phyloP scores from a whole-genome alignment of 2,797 vertebrate species.

The Rhinophrynus dorsalis region DNA sequence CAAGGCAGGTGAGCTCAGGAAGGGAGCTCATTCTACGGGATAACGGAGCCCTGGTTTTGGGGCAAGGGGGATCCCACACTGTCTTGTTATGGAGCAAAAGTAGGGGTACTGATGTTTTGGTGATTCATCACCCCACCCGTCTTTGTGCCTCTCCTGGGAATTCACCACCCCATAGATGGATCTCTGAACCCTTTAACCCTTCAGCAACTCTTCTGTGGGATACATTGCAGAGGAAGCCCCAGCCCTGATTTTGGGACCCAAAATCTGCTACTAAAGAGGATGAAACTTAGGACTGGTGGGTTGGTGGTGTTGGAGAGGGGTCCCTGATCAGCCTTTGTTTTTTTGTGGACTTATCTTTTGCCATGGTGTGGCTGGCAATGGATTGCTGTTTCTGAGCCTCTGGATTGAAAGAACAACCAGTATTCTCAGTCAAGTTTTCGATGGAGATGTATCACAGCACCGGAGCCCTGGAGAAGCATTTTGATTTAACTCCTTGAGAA shows the following conservation, averaged over 20 bases:
- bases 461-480: constrained; percentile 7
- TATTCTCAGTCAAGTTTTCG: constrained; percentile 17
- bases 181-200: background rate
- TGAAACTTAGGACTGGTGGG: background rate
- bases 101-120: background rate
- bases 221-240: constrained; percentile 9
- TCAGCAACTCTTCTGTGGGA: background rate
- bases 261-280: background rate
- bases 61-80: background rate
- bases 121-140: constrained; percentile 7
- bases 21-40: background rate
- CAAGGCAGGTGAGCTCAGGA: constrained; percentile 49
- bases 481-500: background rate
- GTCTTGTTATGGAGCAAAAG: constrained; percentile 1
- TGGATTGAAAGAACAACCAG: constrained; percentile 7
- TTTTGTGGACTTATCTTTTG: background rate
- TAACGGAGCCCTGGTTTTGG: background rate
- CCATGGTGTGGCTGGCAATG: background rate
- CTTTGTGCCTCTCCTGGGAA: background rate
- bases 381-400: constrained; percentile 11
- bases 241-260: background rate
- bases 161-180: too few species aligned
- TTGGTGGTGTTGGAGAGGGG: background rate
- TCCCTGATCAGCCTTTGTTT: background rate
- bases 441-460: background rate